Evolutionary conservation across 2,113 vertebrate genomes (phyloP).

Genomic region (Prinia subflava): DNA sequence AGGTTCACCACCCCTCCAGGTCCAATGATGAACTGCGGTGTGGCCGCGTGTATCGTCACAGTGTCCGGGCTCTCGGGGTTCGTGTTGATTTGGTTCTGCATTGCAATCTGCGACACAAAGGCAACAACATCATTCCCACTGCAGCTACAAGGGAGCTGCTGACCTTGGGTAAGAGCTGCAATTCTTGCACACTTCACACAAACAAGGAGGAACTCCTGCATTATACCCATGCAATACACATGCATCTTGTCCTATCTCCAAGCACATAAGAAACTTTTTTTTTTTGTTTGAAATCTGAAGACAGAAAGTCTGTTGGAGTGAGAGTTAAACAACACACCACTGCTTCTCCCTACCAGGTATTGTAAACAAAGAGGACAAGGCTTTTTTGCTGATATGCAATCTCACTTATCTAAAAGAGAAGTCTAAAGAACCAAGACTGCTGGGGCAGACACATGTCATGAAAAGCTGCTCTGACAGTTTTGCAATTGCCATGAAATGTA

Average conservation of each 20-base stretch:
- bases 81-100: constrained; percentile 91
- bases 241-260: rapidly evolving
- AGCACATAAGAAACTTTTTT: neutral
- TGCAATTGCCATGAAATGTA: neutral
- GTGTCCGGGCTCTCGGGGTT: constrained; percentile 87
- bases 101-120: constrained; percentile 78
- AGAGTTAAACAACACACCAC: neutral
- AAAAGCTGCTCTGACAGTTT: neutral
- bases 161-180: neutral
- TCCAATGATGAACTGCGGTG: constrained; percentile 87
- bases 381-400: neutral
- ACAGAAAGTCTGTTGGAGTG: neutral
- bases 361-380: neutral
- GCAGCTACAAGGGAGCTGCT: neutral
- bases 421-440: neutral
- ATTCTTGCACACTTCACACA: neutral
- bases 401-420: neutral
- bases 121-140: neutral
- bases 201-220: neutral
- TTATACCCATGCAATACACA: neutral
- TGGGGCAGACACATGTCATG: neutral
- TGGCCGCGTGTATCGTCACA: constrained; percentile 84
- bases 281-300: neutral
- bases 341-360: neutral
- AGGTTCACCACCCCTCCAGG: constrained; percentile 88